A percentile compares a stretch with the other conserved stretches of the same genome.
Evolutionary conservation across 2,113 vertebrate species (phyloP).

Genomic region (Amazona vittata): DNA sequence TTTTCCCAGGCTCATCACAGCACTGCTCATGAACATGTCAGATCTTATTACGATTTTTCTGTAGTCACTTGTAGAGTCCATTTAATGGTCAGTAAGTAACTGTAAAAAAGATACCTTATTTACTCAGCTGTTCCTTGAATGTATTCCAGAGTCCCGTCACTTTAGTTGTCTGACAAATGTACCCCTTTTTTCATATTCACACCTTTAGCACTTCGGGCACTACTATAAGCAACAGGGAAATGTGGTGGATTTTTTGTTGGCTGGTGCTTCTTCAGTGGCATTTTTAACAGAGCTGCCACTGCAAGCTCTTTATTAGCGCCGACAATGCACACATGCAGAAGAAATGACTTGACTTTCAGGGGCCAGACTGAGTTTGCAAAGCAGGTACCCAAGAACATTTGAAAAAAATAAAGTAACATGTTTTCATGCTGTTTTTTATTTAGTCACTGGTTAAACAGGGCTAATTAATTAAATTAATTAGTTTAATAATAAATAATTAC

Average conservation of each 20-base stretch:
- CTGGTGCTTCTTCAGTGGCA: not conserved
- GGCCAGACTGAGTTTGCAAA: not conserved
- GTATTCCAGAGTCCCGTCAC: not conserved
- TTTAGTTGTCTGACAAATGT: not conserved
- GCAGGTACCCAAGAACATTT: not conserved
- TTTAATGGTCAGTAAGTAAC: not conserved
- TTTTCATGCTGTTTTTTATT: not conserved
- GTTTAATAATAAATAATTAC: not conserved
- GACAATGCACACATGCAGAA: not conserved
- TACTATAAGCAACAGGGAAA: not conserved
- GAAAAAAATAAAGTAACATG: not conserved
- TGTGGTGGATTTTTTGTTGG: not conserved
- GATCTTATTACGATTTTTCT: not conserved
- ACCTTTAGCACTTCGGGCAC: constrained; percentile 6
- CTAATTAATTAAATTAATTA: not conserved
- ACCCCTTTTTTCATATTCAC: not conserved
- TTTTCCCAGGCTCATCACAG: not conserved
- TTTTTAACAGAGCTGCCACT: constrained; percentile 29
- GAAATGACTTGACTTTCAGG: not conserved
- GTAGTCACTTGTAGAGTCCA: not conserved
- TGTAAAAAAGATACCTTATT: constrained; percentile 30
- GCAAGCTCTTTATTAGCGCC: not conserved
- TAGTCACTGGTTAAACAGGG: not conserved
- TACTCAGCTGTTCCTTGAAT: not conserved
- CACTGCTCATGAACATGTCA: constrained; percentile 15